These are phyloP conservation scores for Stegana nigrithorax DNA, from an alignment of 2,888 invertebrate genomes.

Conservation along the genomic window DNA sequence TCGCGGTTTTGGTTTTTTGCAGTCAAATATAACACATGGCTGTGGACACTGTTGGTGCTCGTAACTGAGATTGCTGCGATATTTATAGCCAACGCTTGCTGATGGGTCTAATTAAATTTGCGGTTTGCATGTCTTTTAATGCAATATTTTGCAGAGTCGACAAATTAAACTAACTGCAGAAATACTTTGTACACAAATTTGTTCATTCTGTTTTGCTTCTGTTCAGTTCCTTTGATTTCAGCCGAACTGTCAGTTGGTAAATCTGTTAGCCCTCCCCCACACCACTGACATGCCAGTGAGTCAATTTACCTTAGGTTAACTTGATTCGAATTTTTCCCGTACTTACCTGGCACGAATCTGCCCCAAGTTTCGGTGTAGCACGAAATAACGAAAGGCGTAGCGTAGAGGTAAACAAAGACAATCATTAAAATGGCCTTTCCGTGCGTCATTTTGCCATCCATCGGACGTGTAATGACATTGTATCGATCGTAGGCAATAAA, in stretches of 20 bases:
- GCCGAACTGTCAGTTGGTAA: neutral
- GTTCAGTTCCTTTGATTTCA: constrained; percentile 2
- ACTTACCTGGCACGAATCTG: constrained; percentile 79
- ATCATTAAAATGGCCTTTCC: constrained; percentile 85
- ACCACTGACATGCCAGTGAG: too few species aligned
- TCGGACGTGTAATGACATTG: constrained; percentile 83
- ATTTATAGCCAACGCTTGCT: constrained; percentile 2
- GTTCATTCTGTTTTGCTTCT: too few species aligned
- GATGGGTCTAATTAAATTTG: constrained; percentile 48
- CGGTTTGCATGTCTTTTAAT: constrained; percentile 49
- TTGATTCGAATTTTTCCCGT: too few species aligned
- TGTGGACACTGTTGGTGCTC: neutral
- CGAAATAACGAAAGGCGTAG: constrained; percentile 84
- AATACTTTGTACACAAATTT: too few species aligned
- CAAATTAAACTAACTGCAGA: too few species aligned
- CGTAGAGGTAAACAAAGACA: constrained; percentile 79
- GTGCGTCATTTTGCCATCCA: constrained; percentile 83
- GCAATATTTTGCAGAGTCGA: constrained; percentile 12
- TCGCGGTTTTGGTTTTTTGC: too few species aligned
- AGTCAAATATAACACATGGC: too few species aligned
- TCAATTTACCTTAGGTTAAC: too few species aligned
- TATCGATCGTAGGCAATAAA: constrained; percentile 86
- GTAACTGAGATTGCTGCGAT: neutral
- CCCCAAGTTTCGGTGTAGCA: constrained; percentile 88
- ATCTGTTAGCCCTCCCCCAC: neutral